Conservation (phyloP, 2,888 invertebrate genomes). For the Danaus chrysippus region DNA sequence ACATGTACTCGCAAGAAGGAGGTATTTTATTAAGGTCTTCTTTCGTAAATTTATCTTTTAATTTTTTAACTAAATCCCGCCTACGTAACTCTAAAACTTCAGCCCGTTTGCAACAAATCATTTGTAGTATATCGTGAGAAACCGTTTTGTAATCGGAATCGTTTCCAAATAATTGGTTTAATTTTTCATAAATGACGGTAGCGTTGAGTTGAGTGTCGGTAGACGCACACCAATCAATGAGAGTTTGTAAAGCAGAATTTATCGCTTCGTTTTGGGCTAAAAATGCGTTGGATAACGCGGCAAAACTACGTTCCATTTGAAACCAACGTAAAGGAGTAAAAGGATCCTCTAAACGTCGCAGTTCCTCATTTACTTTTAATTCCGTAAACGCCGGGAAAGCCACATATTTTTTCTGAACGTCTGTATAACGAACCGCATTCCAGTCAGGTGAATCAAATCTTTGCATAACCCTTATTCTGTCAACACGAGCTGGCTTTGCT, state of each 20-base stretch:
- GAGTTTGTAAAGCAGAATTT: slow-evolving; percentile 16
- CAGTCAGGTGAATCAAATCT: slow-evolving; percentile 23
- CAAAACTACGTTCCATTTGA: slow-evolving; percentile 31
- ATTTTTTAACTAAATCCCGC: neutral
- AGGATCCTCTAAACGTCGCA: slow-evolving; percentile 20
- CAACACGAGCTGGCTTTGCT: slow-evolving; percentile 17
- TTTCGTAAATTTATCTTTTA: too few species aligned
- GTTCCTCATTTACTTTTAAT: slow-evolving; percentile 27
- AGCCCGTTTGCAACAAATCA: slow-evolving; percentile 27
- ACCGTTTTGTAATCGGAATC: slow-evolving; percentile 19
- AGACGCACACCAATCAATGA: slow-evolving; percentile 21
- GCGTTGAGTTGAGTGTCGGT: slow-evolving; percentile 12
- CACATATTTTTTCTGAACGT: slow-evolving; percentile 25
- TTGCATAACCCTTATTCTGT: slow-evolving; percentile 17
- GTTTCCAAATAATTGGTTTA: slow-evolving; percentile 20
- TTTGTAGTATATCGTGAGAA: slow-evolving; percentile 25
- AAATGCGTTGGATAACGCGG: slow-evolving; percentile 27
- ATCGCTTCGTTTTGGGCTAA: slow-evolving; percentile 2
- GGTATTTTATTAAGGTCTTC: too few species aligned
- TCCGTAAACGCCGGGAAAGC: slow-evolving; percentile 28
- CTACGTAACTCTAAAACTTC: slow-evolving; percentile 16
- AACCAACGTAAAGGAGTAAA: too few species aligned
- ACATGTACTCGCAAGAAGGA: too few species aligned
- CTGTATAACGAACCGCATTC: slow-evolving; percentile 26
- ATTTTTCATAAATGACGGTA: slow-evolving; percentile 19